Evolutionary conservation across 1,140 invertebrate genomes (phyloP), one percentile per base, ranked within the genome.

Genomic region (Tetramorium parvispinum): DNA sequence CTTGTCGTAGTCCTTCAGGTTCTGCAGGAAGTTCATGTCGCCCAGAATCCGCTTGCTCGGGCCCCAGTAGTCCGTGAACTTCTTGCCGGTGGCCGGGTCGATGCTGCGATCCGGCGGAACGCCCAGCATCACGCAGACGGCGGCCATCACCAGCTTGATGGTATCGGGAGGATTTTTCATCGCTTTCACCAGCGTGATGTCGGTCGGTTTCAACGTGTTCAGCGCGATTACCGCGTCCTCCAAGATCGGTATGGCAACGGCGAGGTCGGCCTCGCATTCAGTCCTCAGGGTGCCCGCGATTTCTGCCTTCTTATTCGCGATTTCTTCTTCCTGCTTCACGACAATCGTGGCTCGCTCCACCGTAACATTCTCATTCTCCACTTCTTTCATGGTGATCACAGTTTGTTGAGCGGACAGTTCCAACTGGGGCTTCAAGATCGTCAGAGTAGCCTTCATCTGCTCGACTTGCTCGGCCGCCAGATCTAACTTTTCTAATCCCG

Each of bases 141-240:
- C 97, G 57, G 97, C 97, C 96, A 98, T 97, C 1, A 97, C 97
- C 68, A 98, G 93, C 90, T 97, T 97, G 0, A 98, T 96, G 37
- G 96, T 97, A 68, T 96, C 96, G 10, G 98, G 97, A 13, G 98
- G 98, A 94, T 97, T 97, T 94, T 97, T 97, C 97, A 98, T 98
- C 1, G 97, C 96, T 92, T 98, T 98, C 0, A 98, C 97, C 8
- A 97, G 89, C 63, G 97, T 97, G 85, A 98, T 97, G 91, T 98
- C 97, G 3, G 96, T 95, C 61, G 97, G 97, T 93, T 97, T 98
- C 5, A 98, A 93, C 10, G 97, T 98, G 91, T 98, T 97, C 40
- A 98, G 93, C n/a, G 98, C 97, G 46, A 94, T 94, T 18, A 95
- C 87, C 2, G 95, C 94, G 70, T 95, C 96, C 91, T 97, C 97